These are phyloP conservation scores for Nephrotoma guestfalica DNA, from an alignment of 2,888 invertebrate species.

Conservation along the genomic window DNA sequence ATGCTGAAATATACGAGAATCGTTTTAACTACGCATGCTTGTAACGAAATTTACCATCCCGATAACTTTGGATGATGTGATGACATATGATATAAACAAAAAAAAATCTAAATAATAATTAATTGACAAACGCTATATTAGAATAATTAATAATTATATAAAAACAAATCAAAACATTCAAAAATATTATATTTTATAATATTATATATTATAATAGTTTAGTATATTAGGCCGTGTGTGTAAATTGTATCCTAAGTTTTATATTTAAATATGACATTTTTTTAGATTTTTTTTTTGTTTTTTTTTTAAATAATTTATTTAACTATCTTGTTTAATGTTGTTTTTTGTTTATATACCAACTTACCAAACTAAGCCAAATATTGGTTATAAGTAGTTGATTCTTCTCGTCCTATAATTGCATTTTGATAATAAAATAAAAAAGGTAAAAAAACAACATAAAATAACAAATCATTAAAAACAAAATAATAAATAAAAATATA, in stretches of 20 bases:
- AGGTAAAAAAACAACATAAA: slow-evolving; percentile 46
- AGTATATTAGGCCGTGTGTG: slow-evolving; percentile 20
- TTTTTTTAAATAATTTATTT: neutral
- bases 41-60: neutral
- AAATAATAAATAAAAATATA: neutral
- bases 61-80: neutral
- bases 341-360: slow-evolving; percentile 29
- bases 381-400: slow-evolving; percentile 90
- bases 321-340: neutral
- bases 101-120: slow-evolving; percentile 5
- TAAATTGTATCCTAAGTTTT: slow-evolving; percentile 13
- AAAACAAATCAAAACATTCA: slow-evolving; percentile 10
- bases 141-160: slow-evolving; percentile 7
- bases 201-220: slow-evolving; percentile 6
- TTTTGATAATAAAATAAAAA: slow-evolving; percentile 7
- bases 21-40: neutral
- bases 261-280: slow-evolving; percentile 18
- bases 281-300: slow-evolving; percentile 22
- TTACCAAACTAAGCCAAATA: slow-evolving; percentile 92
- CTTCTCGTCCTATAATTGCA: slow-evolving; percentile 73
- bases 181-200: slow-evolving; percentile 8
- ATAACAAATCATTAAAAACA: slow-evolving; percentile 12
- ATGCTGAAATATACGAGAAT: too few species aligned
- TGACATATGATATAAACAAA: neutral
- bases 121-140: slow-evolving; percentile 1